Conservation (phyloP, 2,888 invertebrate species). For the Enchytraeus crypticus region DNA sequence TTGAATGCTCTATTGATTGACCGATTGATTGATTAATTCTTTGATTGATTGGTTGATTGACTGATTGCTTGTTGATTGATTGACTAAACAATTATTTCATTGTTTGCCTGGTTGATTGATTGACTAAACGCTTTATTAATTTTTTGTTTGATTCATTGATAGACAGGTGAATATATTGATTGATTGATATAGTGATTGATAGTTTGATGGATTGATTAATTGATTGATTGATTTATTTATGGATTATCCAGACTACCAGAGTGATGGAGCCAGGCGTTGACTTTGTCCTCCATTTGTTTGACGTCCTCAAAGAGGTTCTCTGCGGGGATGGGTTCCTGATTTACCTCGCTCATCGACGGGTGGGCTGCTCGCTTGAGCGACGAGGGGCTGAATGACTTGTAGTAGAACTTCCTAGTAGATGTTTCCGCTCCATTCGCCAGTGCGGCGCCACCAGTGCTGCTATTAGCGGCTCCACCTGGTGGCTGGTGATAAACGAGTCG, state of each 20-base stretch:
- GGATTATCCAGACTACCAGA: conserved; percentile 9
- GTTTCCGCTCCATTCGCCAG: neutral
- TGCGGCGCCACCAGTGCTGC: neutral
- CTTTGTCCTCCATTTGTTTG: conserved; percentile 10
- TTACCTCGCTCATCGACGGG: conserved; percentile 5
- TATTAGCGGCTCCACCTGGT: neutral
- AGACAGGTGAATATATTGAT: too few species aligned
- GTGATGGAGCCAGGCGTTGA: conserved; percentile 17
- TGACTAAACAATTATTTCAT: too few species aligned
- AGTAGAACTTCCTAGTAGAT: conserved; percentile 8
- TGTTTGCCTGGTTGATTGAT: too few species aligned
- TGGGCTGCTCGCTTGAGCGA: conserved; percentile 5
- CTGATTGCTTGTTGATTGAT: too few species aligned
- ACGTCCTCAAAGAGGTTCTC: conserved; percentile 19
- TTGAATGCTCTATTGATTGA: too few species aligned
- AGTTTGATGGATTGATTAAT: too few species aligned
- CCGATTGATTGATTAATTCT: too few species aligned
- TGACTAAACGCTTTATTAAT: too few species aligned
- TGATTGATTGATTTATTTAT: too few species aligned
- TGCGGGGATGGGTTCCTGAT: conserved; percentile 6
- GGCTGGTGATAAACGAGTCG: conserved; percentile 14
- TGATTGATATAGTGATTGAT: too few species aligned
- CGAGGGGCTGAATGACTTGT: conserved; percentile 15
- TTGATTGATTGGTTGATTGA: too few species aligned
- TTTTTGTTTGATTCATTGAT: too few species aligned